Evolutionary conservation across 1,140 invertebrate species (phyloP).

Genomic region (Hermatobates lingyangjiaoensis): DNA sequence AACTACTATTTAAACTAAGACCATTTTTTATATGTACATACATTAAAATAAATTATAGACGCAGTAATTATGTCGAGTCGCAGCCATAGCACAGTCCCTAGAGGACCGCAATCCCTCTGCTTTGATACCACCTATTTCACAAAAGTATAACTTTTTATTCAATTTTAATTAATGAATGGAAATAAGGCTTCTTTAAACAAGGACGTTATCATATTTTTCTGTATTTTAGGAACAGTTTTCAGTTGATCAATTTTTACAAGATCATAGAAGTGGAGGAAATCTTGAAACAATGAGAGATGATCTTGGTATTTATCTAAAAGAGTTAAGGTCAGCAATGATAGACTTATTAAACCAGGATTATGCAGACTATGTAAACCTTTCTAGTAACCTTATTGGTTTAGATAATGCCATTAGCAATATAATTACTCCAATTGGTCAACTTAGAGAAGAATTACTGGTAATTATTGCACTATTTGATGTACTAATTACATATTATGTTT

Average conservation of each 20-base stretch:
- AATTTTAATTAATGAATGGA: neutral
- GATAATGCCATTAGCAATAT: constrained; percentile 70
- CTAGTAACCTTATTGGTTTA: constrained; percentile 78
- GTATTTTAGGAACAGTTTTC: constrained; percentile 58
- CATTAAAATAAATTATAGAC: no score
- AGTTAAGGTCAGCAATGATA: constrained; percentile 78
- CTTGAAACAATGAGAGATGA: constrained; percentile 80
- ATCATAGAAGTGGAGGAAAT: constrained; percentile 58
- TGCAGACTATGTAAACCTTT: constrained; percentile 89
- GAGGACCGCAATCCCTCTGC: constrained; percentile 9
- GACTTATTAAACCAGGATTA: constrained; percentile 95
- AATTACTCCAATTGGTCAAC: constrained; percentile 50
- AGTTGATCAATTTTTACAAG: constrained; percentile 73
- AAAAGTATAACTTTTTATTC: constrained; percentile 1
- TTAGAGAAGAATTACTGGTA: constrained; percentile 62
- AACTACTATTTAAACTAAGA: no score
- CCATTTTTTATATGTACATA: no score
- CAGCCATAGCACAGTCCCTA: constrained; percentile 5
- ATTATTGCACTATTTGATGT: constrained; percentile 19
- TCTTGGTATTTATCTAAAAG: constrained; percentile 72
- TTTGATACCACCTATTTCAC: constrained; percentile 10
- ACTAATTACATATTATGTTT: neutral
- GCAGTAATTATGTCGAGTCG: neutral
- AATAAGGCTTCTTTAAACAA: neutral
- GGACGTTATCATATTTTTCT: neutral